These are phyloP conservation scores for Gonioctena quinquepunctata DNA, from an alignment of 1,140 invertebrate genomes.

Conservation along the genomic window DNA sequence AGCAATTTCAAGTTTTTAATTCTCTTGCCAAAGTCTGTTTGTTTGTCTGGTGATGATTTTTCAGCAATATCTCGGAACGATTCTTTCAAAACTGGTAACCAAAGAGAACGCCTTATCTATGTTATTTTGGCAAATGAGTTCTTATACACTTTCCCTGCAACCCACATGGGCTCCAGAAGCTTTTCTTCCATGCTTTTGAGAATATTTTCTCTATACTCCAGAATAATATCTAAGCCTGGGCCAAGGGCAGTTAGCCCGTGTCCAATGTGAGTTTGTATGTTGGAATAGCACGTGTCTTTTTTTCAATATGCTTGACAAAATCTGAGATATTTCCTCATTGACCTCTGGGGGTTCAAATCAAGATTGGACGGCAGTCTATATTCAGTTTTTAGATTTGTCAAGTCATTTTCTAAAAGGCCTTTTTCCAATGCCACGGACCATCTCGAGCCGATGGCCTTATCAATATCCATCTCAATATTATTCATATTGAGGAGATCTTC, in stretches of 20 bases:
- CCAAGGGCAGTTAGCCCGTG: background rate
- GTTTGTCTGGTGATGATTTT: background rate
- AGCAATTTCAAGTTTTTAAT: background rate
- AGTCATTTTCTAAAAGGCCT: background rate
- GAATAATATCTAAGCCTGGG: background rate
- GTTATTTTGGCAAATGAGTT: background rate
- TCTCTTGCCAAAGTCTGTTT: background rate
- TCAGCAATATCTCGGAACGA: background rate
- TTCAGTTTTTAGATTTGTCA: background rate
- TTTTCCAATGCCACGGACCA: background rate
- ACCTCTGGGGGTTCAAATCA: background rate
- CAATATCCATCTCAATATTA: background rate
- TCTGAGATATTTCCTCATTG: background rate
- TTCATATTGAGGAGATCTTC: background rate
- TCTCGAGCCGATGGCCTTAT: background rate
- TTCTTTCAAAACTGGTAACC: background rate
- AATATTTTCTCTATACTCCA: background rate
- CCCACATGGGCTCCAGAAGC: background rate
- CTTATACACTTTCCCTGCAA: background rate
- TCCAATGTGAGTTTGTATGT: background rate
- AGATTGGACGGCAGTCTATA: background rate
- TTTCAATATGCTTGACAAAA: background rate
- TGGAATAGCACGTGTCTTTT: background rate
- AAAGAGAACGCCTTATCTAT: background rate
- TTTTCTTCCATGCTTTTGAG: background rate